phyloP scores from a whole-genome alignment of 2,113 vertebrate species.

The Oophaga pumilio region DNA sequence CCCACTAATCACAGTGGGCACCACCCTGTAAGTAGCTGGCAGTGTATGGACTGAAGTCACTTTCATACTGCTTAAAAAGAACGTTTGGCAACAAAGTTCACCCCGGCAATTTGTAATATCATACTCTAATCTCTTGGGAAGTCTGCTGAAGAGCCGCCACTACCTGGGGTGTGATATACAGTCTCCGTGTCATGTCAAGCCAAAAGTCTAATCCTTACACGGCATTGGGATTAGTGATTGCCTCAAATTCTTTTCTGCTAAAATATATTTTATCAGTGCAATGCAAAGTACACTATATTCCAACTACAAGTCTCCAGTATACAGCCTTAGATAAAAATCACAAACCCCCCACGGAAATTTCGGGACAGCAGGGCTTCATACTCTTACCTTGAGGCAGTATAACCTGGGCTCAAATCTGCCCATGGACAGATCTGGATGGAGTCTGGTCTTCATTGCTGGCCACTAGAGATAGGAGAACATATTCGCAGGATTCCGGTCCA shows the following conservation, averaged over 20 bases:
- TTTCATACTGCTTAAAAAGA: constrained; percentile 3
- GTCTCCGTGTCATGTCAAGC: constrained; percentile 17
- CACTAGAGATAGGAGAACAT: too few species aligned
- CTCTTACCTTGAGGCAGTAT: too few species aligned
- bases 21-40: constrained; percentile 19
- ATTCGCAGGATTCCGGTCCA: too few species aligned
- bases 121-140: constrained; percentile 42
- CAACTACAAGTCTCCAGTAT: background rate
- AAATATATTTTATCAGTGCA: background rate
- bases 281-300: background rate
- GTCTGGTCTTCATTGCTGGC: too few species aligned
- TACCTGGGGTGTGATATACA: constrained; percentile 20
- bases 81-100: constrained; percentile 14
- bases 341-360: too few species aligned
- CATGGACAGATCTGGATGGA: too few species aligned
- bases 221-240: constrained; percentile 9
- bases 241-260: background rate
- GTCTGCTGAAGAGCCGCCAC: constrained; percentile 4
- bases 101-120: constrained; percentile 34
- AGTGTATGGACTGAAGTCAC: background rate
- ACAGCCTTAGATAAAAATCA: background rate
- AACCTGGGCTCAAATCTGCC: too few species aligned
- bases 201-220: constrained; percentile 30
- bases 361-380: too few species aligned
- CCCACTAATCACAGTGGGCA: constrained; percentile 26